Base-by-base conservation (phyloP, 1,140 invertebrate genomes). In the Dreissena rostriformis region DNA sequence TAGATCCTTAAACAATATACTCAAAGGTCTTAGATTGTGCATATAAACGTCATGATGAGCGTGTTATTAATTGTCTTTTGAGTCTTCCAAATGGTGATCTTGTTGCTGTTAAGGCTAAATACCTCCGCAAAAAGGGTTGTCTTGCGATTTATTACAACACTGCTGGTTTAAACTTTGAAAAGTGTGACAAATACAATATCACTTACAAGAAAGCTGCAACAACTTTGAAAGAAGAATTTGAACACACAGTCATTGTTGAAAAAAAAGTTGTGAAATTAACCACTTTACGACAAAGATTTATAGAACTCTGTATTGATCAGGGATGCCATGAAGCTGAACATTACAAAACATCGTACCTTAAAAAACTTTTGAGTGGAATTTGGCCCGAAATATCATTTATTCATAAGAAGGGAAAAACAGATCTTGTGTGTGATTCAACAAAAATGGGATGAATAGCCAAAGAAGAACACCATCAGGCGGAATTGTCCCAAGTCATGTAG, bases 121-220 rank as follows among this genome's bases (percentile, higher is more conserved):
- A 78, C 67, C 75, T 52, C 49, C 39, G 65, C 65, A 51, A 68
- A 17, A 78, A 78, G 26, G 75, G 63, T 8, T 78, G 75, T 26
- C 65, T 78, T 19, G 22, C 74, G 8, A 66, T 1, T 14, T 78
- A 67, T 65, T 78, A 67, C 22, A 29, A 66, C 6, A 65, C 15
- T 15, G 28, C 15, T 15, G 28, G 26, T 19, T 51, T 29, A n/a
- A 15, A 76, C 28, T 12, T 17, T 28, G 57, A 61, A 4, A 19
- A 61, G 22, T n/a, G 17, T 61, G 22, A 61, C 22, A 61, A 24
- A 19, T n/a, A 61, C 57, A 24, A n/a, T 61, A 24, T 61, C 57
- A 61, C 22, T 65, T 63, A 65, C 17, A 65, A n/a, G n/a, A 15
- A 39, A 65, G 19, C 14, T 65, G 29, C 55, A 0, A 22, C 15